Evolutionary conservation across 2,113 vertebrate genomes (phyloP), one percentile per base, ranked within the genome.

Genomic region (Rhagologus leucostigma): DNA sequence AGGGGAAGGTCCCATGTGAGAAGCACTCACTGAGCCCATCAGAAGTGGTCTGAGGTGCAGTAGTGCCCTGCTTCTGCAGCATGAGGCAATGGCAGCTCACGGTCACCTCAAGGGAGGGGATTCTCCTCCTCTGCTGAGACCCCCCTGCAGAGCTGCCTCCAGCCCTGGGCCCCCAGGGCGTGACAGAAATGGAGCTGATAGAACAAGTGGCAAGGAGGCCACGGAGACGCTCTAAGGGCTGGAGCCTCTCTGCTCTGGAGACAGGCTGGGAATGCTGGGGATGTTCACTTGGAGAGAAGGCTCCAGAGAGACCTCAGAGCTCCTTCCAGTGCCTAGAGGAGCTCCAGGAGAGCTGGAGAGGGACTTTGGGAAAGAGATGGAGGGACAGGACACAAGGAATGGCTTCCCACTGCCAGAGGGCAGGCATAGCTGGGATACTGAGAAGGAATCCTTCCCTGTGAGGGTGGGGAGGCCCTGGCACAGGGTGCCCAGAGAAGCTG

Each of bases 1-100:
- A 55, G 30, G 24, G 52, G 10, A 7, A 19, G 35, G 32, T 6
- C 11, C 0, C 2, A 1, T 0, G 1, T 22, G 20, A 26, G 37
- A 22, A 39, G 50, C 49, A 32, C 41, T 64, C 63, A 10, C 56
- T 35, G 67, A 75, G 53, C 42, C 24, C 33, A 29, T 2, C 16
- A 52, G 39, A 29, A 32, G 9, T 4, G 6, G 4, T 12, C 0
- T 33, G 52, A 2, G 2, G 30, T 14, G 50, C 41, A 59, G 24
- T 0, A 35, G 24, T 17, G 87, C 26, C 53, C 49, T 41, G 2
- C 13, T 80, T 16, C 47, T 39, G 18, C 1, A 74, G 49, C 18
- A 35, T 0, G 27, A 55, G 30, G 42, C 7, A 16, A 6, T 2
- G 24, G 9, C 52, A 35, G 35, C 46, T 62, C 87, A 13, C 0